Conservation (phyloP, 2,113 vertebrate genomes). For the rabbit (Oryctolagus cuniculus) region DNA sequence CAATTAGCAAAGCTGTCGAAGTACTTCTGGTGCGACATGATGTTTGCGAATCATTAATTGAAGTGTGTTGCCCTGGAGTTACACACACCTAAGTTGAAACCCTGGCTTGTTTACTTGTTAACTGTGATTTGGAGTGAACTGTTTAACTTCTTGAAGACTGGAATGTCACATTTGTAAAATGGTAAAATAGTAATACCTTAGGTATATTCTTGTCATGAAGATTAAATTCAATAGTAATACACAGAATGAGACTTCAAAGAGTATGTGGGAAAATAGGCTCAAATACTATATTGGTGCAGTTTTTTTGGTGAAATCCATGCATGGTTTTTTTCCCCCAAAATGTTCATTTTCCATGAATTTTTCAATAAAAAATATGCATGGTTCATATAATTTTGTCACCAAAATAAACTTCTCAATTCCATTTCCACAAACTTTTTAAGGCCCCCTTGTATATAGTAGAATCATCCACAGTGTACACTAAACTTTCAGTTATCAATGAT, state of each 20-base stretch:
- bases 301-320: no score
- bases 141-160: not conserved
- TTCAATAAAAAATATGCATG: no score
- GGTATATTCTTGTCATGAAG: not conserved
- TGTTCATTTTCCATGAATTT: no score
- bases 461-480: not conserved
- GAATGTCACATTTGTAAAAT: not conserved
- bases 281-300: no score
- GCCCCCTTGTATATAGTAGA: no score
- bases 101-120: not conserved
- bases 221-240: not conserved
- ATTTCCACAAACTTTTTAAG: no score
- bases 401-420: no score
- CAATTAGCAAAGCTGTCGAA: not conserved
- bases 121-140: not conserved
- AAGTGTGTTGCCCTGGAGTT: not conserved
- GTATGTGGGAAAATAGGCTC: no score
- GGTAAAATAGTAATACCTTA: not conserved
- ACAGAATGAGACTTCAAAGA: no score
- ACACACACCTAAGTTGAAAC: not conserved
- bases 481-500: not conserved
- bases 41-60: not conserved
- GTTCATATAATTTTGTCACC: no score
- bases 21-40: not conserved
- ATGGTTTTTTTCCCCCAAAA: no score